Base-by-base conservation (phyloP, 2,113 vertebrate genomes). In the Polypterus senegalus region DNA sequence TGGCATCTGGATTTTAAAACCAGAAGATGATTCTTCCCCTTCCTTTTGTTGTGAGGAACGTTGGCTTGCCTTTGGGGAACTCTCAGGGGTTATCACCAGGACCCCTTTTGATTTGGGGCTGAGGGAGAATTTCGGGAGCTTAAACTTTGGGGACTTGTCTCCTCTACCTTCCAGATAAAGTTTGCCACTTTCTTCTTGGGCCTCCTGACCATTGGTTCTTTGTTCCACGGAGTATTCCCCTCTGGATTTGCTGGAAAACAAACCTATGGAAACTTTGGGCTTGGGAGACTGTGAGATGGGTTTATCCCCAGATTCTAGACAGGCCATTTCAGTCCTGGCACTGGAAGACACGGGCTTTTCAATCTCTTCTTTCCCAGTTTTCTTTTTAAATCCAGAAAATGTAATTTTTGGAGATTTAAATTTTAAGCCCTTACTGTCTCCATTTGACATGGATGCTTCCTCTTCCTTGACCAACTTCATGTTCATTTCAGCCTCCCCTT, bases 111-210 rank as follows among this genome's bases (percentile, higher is more conserved):
- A 67, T 61, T 86, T 86, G 54, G 88, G 83, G 66, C 85, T 88
- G 48, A 93, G 72, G 43, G 74, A 81, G 69, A 90, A 74, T 60
- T 88, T 88, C 0, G 89, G 89, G 58, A 89, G 78, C 61, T 82
- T 88, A 67, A 91, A 91, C 74, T 83, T 89, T 3, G 82, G 63
- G 1, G 83, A 76, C 61, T 82, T 79, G 53, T 85, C 82, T 27
- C 27, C 27, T 62, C 70, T 83, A 3, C 54, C 10, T 3, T 47
- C 44, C 5, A 58, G 5, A 6, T 74, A 66, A 8, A 52, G 57
- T 48, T 58, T 67, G 49, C 9, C 44, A 7, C 5, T 46, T 3
- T 8, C 47, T 4, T 48, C 52, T 11, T 9, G 51, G 6, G 57
- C 54, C 10, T 44, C 53, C 46, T n/a, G 4, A 4, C 3, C 3